These are phyloP conservation scores for Harmothoe impar DNA, from an alignment of 2,888 invertebrate species.

Conservation along the genomic window DNA sequence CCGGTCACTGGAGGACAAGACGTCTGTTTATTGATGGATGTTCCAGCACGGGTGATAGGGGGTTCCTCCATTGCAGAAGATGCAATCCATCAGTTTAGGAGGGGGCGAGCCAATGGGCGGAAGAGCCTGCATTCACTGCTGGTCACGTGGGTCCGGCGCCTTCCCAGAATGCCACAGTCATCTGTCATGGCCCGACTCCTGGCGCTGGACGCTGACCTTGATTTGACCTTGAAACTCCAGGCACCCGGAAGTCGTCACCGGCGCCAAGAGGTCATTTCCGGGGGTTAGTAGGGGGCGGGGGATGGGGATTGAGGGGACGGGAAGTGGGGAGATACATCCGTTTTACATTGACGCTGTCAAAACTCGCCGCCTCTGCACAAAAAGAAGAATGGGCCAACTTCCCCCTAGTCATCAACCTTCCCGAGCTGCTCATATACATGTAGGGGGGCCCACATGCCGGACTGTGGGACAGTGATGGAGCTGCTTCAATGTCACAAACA, in stretches of 20 bases:
- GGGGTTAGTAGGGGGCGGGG: not conserved
- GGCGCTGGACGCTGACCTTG: not conserved
- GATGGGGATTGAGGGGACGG: not conserved
- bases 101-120: not conserved
- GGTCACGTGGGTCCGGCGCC: conserved; percentile 27
- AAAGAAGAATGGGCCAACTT: not conserved
- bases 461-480: not conserved
- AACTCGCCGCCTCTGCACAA: not conserved
- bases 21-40: conserved; percentile 15
- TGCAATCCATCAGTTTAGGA: conserved; percentile 5
- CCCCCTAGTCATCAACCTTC: not conserved
- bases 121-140: not conserved
- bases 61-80: not conserved
- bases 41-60: not conserved
- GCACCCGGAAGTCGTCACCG: not conserved
- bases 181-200: not conserved
- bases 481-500: not conserved
- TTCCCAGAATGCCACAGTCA: not conserved
- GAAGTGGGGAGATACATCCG: not conserved
- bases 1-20: conserved; percentile 42
- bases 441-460: not conserved
- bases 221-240: not conserved
- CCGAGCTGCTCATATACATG: not conserved
- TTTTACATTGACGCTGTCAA: not conserved
- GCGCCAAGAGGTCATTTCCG: not conserved